A percentile compares a stretch with the other conserved stretches of the same genome.
These are phyloP conservation scores for Trichomycterus rosablanca DNA, from an alignment of 2,113 vertebrate species.

Conservation along the genomic window DNA sequence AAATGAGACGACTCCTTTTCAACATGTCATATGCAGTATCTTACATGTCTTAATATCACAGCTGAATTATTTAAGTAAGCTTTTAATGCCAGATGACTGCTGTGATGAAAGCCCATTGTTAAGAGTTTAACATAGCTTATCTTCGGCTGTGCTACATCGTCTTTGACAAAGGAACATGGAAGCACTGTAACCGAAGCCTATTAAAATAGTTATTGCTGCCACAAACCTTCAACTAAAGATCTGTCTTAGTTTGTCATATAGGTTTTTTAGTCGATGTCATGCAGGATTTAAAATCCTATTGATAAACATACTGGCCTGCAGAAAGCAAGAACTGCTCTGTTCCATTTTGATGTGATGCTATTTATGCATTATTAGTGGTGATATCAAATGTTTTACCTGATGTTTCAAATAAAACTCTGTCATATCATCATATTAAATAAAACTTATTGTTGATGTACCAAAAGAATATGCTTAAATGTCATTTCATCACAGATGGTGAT, in stretches of 20 bases:
- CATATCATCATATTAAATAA: no score
- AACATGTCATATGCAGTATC: slow-evolving; percentile 8
- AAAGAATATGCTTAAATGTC: no score
- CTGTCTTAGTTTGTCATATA: slow-evolving; percentile 10
- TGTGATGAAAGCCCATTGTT: slow-evolving; percentile 4
- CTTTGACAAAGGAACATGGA: neutral
- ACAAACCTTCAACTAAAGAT: slow-evolving; percentile 13
- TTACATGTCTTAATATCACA: neutral
- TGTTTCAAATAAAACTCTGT: slow-evolving; percentile 54
- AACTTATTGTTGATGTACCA: no score
- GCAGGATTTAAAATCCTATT: neutral
- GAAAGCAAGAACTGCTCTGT: slow-evolving; percentile 39
- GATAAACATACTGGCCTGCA: slow-evolving; percentile 27
- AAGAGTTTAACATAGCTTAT: no score
- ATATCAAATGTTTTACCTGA: slow-evolving; percentile 35
- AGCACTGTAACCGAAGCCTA: slow-evolving; percentile 9
- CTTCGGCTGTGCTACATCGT: no score
- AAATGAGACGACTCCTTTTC: neutral
- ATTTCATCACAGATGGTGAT: no score
- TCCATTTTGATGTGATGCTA: slow-evolving; percentile 36
- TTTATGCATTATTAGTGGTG: slow-evolving; percentile 50
- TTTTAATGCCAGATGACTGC: slow-evolving; percentile 5
- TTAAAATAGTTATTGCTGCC: slow-evolving; percentile 20
- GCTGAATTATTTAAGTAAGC: neutral
- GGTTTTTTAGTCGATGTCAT: slow-evolving; percentile 5